Conservation (phyloP, 53 echinoderm and acorn worm genomes). For the Paelopatides confundens region DNA sequence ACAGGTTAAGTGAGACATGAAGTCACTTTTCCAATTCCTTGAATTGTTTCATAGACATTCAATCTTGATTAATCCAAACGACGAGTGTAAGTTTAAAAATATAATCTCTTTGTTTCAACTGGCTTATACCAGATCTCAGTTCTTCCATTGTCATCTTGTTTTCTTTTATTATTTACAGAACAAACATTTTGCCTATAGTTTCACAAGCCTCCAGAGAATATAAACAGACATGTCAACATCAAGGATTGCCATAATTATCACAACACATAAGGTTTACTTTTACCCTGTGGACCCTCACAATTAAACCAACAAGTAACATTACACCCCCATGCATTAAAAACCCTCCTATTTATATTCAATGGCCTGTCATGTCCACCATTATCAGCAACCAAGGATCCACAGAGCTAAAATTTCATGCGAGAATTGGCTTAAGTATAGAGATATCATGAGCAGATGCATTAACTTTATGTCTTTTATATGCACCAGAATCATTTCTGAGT, state of each 20-base stretch:
- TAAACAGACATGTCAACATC: not conserved
- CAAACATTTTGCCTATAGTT: not conserved
- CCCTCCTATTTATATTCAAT: not conserved
- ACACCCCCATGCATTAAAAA: not conserved
- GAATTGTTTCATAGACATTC: too few relatives aligned
- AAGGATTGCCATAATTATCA: not conserved
- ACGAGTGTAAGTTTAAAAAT: too few relatives aligned
- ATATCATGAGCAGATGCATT: too few relatives aligned
- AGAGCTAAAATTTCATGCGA: too few relatives aligned
- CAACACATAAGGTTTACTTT: not conserved
- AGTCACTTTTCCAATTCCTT: too few relatives aligned
- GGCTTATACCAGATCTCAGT: too few relatives aligned
- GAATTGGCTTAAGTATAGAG: not conserved
- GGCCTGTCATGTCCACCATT: not conserved
- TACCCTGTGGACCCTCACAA: not conserved
- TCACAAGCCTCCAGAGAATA: not conserved
- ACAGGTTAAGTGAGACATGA: too few relatives aligned
- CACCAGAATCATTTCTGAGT: not conserved
- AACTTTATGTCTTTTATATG: not conserved
- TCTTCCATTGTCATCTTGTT: too few relatives aligned
- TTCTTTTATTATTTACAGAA: not conserved
- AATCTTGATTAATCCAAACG: too few relatives aligned
- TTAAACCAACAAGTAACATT: not conserved
- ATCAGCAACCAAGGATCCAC: not conserved
- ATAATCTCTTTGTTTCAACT: too few relatives aligned